A percentile compares a stretch with the other conserved stretches of the same genome.
phyloP scores from a whole-genome alignment of 1,140 invertebrate species.

The Scaptomyza montana region DNA sequence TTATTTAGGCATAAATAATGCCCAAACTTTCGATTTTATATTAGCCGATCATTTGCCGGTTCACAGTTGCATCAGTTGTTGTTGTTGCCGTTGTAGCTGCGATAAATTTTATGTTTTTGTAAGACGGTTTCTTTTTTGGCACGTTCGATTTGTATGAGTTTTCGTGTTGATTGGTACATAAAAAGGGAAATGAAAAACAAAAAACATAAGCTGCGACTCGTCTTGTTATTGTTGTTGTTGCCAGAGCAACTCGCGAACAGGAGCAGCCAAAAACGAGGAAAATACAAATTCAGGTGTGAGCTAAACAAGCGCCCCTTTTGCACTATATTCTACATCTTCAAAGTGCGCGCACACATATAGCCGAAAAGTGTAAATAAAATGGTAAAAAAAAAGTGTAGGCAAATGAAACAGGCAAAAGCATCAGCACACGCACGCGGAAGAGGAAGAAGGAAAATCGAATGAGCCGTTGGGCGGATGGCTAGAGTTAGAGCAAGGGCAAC shows the following conservation, averaged over 20 bases:
- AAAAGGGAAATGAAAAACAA: slow-evolving; percentile 27
- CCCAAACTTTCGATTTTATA: slow-evolving; percentile 35
- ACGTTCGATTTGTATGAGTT: slow-evolving; percentile 42
- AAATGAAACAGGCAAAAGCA: slow-evolving; percentile 60
- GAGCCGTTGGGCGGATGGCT: slow-evolving; percentile 24
- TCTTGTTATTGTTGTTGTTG: slow-evolving; percentile 41
- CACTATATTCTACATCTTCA: not conserved
- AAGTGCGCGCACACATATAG: slow-evolving; percentile 20
- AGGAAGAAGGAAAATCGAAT: slow-evolving; percentile 53
- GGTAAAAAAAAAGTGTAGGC: slow-evolving; percentile 65
- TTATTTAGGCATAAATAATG: slow-evolving; percentile 7
- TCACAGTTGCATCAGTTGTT: not conserved
- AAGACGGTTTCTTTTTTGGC: slow-evolving; percentile 21
- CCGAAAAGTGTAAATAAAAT: slow-evolving; percentile 73
- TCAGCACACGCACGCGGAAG: slow-evolving; percentile 38
- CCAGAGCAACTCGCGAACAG: slow-evolving; percentile 62
- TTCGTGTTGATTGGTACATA: slow-evolving; percentile 33
- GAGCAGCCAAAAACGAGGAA: slow-evolving; percentile 23
- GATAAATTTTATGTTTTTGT: slow-evolving; percentile 8
- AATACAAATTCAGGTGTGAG: slow-evolving; percentile 52
- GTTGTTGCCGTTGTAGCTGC: slow-evolving; percentile 10
- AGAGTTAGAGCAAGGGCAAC: slow-evolving; percentile 17
- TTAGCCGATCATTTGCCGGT: slow-evolving; percentile 32
- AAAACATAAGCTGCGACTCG: slow-evolving; percentile 15
- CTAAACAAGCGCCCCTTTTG: slow-evolving; percentile 9